Base-by-base conservation (phyloP, 2,888 invertebrate species). In the Netelia fuscicornis region DNA sequence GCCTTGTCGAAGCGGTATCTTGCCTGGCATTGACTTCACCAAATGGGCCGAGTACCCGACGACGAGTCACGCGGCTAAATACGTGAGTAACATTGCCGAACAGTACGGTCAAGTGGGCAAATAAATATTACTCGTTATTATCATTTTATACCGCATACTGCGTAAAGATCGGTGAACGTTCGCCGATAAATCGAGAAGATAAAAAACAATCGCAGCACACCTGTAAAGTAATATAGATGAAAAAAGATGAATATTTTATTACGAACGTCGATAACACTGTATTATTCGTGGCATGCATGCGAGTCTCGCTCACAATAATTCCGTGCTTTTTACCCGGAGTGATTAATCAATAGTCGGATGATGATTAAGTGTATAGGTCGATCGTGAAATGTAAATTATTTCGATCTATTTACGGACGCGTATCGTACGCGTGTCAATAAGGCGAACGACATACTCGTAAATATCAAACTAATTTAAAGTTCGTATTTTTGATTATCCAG, bases 1-100 rank as follows among this genome's bases (percentile, higher is more conserved):
- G 87, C 98, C 98, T 9, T 98, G 98, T 94, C 96, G 97, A 94
- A 98, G 98, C 91, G 98, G 98, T 87, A 95, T 98, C 71, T 95
- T 98, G 85, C 98, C 98, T 13, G 95, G 96, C 83, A 97, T 98
- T 91, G 98, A 98, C 94, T 96, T 98, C 90, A 96, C 96, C 88
- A 98, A 98, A 94, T 98, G 98, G 98, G 97, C 98, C 20, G 98
- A 98, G 92, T 96, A 94, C 89, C 94, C 94, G 20, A 86, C 88
- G 77, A 86, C 91, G 65, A 94, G 93, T 88, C 95, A 95, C 84
- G 93, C 94, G 62, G 95, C 96, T 88, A 95, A 95, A 94, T 96
- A 96, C 92, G 96, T 96, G 94, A 96, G 96, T 95, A 95, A 95
- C 92, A 94, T 95, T 94, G 94, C 94, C 85, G 95, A 94, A 94